Evolutionary conservation across 2,888 invertebrate species (phyloP), one percentile per base, ranked within the genome.

Genomic region (Geophilus truncorum): DNA sequence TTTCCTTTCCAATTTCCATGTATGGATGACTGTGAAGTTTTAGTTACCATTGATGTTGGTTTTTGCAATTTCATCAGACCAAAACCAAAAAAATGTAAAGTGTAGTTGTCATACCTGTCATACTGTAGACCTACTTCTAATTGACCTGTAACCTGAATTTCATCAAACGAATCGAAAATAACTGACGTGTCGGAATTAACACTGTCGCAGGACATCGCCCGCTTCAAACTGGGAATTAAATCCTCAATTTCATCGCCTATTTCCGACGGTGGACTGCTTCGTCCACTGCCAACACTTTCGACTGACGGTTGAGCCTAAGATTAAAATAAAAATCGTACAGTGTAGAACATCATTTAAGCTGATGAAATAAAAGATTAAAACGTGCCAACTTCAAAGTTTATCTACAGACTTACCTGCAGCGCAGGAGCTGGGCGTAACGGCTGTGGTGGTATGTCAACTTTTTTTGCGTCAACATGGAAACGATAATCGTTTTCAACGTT

Each of bases 151-250:
- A 9, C 92, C 90, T 84, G 86, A 85, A 36, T 81, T 76, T 91
- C 91, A 84, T 93, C 92, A 76, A 93, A 88, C 85, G 93, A 92
- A 78, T 91, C 91, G 30, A 92, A 88, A 25, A 90, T 90, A 0
- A 93, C 91, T 0, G 93, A 93, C 0, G 93, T 92, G 84, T 94
- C 93, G 0, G 93, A 93, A 84, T 92, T 92, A 28, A 94, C 92
- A 78, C 93, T 93, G 84, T 94, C 94, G 85, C 93, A 94, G 28
- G 93, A 93, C 84, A 93, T 89, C 0, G 93, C 93, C 82, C 93
- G 87, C 83, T 91, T 89, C 81, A 92, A 87, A 40, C 86, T 86
- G 0, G 88, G 85, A 1, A 87, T 84, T 5, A 84, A 81, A 0
- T 84, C 82, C 9, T 83, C 83, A 18, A 77, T 36, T 18, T 80